Evolutionary conservation across 1,140 invertebrate genomes (phyloP).

Genomic region (Drosophila nannoptera): DNA sequence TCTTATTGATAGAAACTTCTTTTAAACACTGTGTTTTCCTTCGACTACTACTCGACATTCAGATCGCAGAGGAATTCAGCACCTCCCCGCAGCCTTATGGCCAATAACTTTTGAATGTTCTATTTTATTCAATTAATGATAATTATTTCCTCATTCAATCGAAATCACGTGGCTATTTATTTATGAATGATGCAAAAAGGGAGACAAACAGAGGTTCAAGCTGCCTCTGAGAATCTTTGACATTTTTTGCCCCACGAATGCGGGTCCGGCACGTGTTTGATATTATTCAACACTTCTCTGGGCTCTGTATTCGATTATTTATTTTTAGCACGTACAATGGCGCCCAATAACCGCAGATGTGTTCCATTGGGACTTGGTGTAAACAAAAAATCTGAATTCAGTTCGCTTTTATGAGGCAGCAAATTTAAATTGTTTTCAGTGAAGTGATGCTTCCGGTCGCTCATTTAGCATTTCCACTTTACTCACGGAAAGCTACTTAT

Average conservation of each 20-base stretch:
- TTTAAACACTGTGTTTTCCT: no score
- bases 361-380: constrained; percentile 26
- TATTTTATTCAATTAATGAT: no score
- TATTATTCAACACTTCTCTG: constrained; percentile 37
- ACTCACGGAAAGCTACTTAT: constrained; percentile 1
- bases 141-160: no score
- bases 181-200: neutral
- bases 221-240: constrained; percentile 53
- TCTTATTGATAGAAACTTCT: no score
- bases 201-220: constrained; percentile 28
- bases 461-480: constrained; percentile 12
- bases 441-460: constrained; percentile 14
- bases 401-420: constrained; percentile 40
- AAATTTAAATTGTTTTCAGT: constrained; percentile 40
- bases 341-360: constrained; percentile 44
- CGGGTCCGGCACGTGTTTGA: constrained; percentile 34
- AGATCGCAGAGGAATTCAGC: no score
- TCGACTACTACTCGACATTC: no score
- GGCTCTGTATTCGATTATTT: constrained; percentile 34
- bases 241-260: constrained; percentile 37
- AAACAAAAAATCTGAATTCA: constrained; percentile 34
- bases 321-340: constrained; percentile 47
- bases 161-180: neutral
- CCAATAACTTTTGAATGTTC: no score
- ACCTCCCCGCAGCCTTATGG: no score